phyloP scores from a whole-genome alignment of 2,797 vertebrate species.

The Hapalemur alaotrensis region DNA sequence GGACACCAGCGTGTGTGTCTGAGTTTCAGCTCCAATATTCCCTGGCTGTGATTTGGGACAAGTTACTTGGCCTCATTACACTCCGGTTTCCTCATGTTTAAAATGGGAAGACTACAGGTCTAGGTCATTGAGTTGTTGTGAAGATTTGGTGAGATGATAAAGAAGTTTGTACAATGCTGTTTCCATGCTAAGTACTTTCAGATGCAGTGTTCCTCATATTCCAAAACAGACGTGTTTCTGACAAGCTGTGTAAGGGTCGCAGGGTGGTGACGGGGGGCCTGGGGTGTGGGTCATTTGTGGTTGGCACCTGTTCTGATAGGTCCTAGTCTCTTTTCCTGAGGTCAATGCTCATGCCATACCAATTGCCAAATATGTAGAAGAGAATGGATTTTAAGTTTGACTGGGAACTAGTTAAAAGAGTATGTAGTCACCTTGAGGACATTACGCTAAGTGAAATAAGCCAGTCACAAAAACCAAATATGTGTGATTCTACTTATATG shows the following conservation, averaged over 20 bases:
- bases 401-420: not conserved
- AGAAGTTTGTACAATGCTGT: not conserved
- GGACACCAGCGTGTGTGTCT: not conserved
- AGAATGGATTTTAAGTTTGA: not conserved
- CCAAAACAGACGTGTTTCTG: not conserved
- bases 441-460: not conserved
- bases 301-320: not conserved
- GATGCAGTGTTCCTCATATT: not conserved
- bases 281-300: not conserved
- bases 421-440: not conserved
- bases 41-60: not conserved
- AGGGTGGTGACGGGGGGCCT: not conserved
- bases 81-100: not conserved
- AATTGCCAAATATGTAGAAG: not conserved
- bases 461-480: not conserved
- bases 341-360: not conserved
- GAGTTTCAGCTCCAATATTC: not conserved
- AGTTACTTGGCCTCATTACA: not conserved
- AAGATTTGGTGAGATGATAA: not conserved
- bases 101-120: not conserved
- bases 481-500: rapidly evolving
- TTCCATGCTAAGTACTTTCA: not conserved
- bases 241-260: not conserved
- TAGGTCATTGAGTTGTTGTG: not conserved
- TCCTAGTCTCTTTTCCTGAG: not conserved